Conservation (phyloP, 1,140 invertebrate genomes). For the Semibalanus balanoides region DNA sequence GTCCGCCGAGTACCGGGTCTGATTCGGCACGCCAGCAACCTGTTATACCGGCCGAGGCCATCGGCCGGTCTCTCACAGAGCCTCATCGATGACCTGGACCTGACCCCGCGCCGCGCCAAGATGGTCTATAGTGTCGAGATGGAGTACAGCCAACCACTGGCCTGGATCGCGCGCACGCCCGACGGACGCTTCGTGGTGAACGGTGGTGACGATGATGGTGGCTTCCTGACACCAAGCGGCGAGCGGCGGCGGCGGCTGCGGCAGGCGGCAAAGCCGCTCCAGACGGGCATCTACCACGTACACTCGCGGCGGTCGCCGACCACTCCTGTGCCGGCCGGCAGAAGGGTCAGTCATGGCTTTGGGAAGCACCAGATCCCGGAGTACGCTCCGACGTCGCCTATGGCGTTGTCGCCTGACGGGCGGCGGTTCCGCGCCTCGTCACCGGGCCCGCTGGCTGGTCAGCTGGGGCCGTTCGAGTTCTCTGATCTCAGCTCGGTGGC, state of each 20-base stretch:
- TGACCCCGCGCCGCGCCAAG: neutral
- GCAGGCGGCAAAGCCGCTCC: constrained; percentile 50
- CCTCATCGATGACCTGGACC: neutral
- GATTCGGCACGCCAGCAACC: neutral
- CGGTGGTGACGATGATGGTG: constrained; percentile 3
- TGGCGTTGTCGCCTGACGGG: constrained; percentile 34
- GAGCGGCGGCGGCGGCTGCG: constrained; percentile 33
- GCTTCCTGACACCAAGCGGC: neutral
- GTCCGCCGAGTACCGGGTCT: neutral
- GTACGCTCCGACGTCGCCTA: constrained; percentile 20
- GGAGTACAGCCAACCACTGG: constrained; percentile 32
- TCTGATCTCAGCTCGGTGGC: constrained; percentile 73
- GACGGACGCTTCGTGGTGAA: constrained; percentile 50
- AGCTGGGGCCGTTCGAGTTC: constrained; percentile 31
- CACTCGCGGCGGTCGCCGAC: constrained; percentile 47
- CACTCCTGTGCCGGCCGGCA: constrained; percentile 51
- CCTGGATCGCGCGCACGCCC: constrained; percentile 50
- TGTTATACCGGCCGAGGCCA: neutral
- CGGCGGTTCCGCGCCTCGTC: constrained; percentile 47
- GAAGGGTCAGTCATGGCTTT: constrained; percentile 48
- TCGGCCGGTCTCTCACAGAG: neutral
- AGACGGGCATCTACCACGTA: constrained; percentile 56
- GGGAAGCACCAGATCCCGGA: constrained; percentile 21
- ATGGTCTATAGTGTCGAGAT: constrained; percentile 23
- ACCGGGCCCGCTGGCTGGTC: constrained; percentile 33